Percentiles rank a stretch among this genome's conserved stretches.
Conservation (phyloP, 2,888 invertebrate genomes). For the Geophilus truncorum region DNA sequence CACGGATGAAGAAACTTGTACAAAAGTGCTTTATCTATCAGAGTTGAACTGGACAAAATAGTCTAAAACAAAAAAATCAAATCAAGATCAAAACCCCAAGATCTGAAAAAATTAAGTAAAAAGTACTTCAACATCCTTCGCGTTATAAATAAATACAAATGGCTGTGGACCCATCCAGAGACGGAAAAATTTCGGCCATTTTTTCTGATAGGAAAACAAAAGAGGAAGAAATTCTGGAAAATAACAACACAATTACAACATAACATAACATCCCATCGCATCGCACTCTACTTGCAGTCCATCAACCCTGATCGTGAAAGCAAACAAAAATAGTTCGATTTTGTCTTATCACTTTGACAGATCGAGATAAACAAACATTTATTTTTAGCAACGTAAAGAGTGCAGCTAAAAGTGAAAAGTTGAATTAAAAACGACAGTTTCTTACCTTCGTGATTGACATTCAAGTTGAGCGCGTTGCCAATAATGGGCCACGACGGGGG, state of each 20-base stretch:
- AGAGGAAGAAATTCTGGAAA: conserved; percentile 36
- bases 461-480: conserved; percentile 60
- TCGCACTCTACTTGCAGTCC: neutral
- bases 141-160: neutral
- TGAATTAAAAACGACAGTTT: neutral
- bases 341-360: too few relatives aligned
- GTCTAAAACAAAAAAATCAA: neutral
- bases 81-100: neutral
- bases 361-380: neutral
- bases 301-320: too few relatives aligned
- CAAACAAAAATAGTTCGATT: too few relatives aligned
- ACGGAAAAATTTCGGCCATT: neutral
- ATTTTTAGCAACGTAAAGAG: neutral
- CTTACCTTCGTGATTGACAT: conserved; percentile 58
- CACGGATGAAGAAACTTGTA: conserved; percentile 33
- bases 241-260: conserved; percentile 36
- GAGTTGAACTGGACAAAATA: neutral
- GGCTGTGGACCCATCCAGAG: neutral
- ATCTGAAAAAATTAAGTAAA: neutral
- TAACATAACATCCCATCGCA: too few relatives aligned
- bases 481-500: conserved; percentile 57
- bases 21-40: conserved; percentile 12
- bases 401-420: neutral
- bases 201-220: neutral
- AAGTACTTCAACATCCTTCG: neutral